Evolutionary conservation across 2,888 invertebrate species (phyloP), one percentile per base, ranked within the genome.

Genomic region (Phortica magna): DNA sequence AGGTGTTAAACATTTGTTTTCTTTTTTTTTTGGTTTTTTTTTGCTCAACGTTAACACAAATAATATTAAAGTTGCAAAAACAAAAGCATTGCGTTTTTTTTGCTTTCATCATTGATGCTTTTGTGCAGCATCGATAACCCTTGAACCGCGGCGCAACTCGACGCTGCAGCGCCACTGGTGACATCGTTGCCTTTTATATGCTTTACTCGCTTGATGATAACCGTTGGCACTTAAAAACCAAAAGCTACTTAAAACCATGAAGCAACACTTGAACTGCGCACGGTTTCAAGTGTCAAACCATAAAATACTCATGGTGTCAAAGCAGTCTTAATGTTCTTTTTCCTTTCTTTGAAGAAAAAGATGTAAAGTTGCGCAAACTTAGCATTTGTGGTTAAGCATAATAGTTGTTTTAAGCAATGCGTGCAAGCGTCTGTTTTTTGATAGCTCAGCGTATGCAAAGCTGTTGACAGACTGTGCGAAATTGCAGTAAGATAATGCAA

Each of bases 231-330:
- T 78, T 83, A 77, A 74, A 82, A 88, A 82, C 82, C 86, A 81
- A 85, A 53, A 81, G 87, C 85, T 85, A 88, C 85, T 85, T 84
- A 85, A 87, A 83, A 79, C 85, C 88, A 79, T 83, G 81, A 79
- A 83, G 82, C 83, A 78, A 78, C 80, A 81, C 88, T 80, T 82
- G 78, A 83, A 81, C 86, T 78, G 73, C 77, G 78, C 78, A 71
- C 73, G 80, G 59, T 76, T 77, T 79, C 55, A 76, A 85, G 85
- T 85, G 85, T 87, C 85, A 85, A 83, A 88, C 85, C 78, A 85
- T 82, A n/a, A 10, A 31, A 31, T 31, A 1, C 31, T 31, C 10
- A 7, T 14, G 48, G 4, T 48, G 48, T 10, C 53, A 53, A 53
- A 53, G 53, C 14, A n/a, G 1, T n/a, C 31, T 31, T 31, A 31